A percentile compares a stretch with the other conserved stretches of the same genome.
Conservation (phyloP, 1,140 invertebrate genomes). For the Trypoxylus dichotomus region DNA sequence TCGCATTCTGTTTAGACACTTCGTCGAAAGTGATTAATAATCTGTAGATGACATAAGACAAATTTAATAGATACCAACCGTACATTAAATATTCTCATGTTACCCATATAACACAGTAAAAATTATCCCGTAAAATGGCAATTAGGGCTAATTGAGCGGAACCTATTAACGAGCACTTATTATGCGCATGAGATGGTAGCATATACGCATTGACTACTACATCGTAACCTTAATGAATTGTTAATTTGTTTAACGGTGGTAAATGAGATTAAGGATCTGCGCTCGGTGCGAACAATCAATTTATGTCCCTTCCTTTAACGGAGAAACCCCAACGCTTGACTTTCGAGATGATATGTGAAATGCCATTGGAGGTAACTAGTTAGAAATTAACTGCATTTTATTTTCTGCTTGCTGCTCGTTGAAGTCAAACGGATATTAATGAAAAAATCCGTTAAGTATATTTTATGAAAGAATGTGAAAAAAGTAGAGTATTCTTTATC, state of each 20-base stretch:
- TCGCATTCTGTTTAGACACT: too few relatives aligned
- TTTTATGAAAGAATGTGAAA: too few relatives aligned
- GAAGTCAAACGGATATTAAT: too few relatives aligned
- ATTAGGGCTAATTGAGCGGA: neutral
- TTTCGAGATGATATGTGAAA: neutral
- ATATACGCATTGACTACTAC: neutral
- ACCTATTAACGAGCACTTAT: neutral
- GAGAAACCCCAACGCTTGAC: neutral
- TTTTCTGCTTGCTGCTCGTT: too few relatives aligned
- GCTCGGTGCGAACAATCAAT: conserved; percentile 1
- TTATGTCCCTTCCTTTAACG: neutral
- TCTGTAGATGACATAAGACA: too few relatives aligned
- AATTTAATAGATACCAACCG: too few relatives aligned
- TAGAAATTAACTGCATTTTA: too few relatives aligned
- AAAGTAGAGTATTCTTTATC: too few relatives aligned
- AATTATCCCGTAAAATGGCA: neutral
- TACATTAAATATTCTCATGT: too few relatives aligned
- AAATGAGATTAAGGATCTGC: neutral
- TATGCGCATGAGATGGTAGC: neutral
- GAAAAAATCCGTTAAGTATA: too few relatives aligned
- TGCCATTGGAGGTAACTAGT: too few relatives aligned
- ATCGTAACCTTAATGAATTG: neutral
- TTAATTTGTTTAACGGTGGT: neutral
- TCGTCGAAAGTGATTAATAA: too few relatives aligned
- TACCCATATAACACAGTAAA: neutral